Evolutionary conservation across 1,140 invertebrate genomes (phyloP).

Genomic region (Riptortus pedestris): DNA sequence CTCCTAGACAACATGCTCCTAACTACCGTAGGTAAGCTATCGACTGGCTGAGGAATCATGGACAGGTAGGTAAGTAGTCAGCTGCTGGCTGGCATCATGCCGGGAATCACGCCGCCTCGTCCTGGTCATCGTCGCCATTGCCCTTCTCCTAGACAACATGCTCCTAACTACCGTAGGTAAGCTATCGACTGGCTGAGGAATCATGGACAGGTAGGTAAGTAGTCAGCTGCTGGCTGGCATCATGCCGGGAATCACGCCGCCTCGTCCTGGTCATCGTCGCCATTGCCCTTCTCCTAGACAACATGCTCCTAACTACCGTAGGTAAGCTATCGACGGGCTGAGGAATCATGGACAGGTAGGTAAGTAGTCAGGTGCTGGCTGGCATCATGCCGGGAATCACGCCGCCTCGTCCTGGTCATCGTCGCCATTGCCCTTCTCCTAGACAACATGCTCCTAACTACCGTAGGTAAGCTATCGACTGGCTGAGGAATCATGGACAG

Average conservation of each 20-base stretch:
- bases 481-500: too few species aligned
- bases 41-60: too few species aligned
- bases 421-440: conserved; percentile 95
- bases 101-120: conserved; percentile 86
- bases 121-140: conserved; percentile 95
- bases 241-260: conserved; percentile 75
- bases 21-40: conserved; percentile 61
- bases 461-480: conserved; percentile 61
- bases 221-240: conserved; percentile 31
- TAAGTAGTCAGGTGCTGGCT: conserved; percentile 32
- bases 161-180: conserved; percentile 68
- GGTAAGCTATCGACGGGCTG: conserved; percentile 58
- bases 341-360: too few species aligned
- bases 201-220: too few species aligned
- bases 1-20: conserved; percentile 84
- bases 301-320: conserved; percentile 65
- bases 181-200: too few species aligned
- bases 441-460: conserved; percentile 76
- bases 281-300: conserved; percentile 94
- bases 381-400: conserved; percentile 64
- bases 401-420: conserved; percentile 88
- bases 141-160: conserved; percentile 88
- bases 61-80: too few species aligned
- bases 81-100: conserved; percentile 39
- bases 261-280: conserved; percentile 95